Conservation (phyloP, 2,888 invertebrate species). For the Acronicta aceris region DNA sequence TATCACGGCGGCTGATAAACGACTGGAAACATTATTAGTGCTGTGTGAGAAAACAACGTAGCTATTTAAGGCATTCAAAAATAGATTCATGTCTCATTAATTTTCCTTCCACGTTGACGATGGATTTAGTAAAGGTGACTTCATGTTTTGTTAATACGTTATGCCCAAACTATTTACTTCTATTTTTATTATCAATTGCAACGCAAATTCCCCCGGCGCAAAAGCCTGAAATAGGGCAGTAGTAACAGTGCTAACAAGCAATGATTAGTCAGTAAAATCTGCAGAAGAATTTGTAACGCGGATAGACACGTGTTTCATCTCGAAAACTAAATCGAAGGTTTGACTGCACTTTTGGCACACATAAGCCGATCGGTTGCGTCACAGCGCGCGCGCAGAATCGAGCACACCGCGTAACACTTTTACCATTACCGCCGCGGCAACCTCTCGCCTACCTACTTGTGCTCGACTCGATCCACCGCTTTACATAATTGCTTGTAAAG, state of each 20-base stretch:
- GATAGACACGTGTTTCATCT: slow-evolving; percentile 43
- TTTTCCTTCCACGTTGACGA: slow-evolving; percentile 55
- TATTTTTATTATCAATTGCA: background rate
- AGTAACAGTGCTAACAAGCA: background rate
- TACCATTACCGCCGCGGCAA: slow-evolving; percentile 78
- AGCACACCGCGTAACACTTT: slow-evolving; percentile 86
- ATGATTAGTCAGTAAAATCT: background rate
- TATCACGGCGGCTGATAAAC: slow-evolving; percentile 80
- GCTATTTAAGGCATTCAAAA: slow-evolving; percentile 61
- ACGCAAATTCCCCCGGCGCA: too few relatives aligned
- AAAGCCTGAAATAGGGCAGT: background rate
- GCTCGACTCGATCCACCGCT: slow-evolving; percentile 76
- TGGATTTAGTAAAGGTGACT: slow-evolving; percentile 27
- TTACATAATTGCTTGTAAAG: slow-evolving; percentile 86
- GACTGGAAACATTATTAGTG: slow-evolving; percentile 74
- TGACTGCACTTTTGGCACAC: slow-evolving; percentile 87
- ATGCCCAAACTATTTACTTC: background rate
- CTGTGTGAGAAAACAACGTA: slow-evolving; percentile 71
- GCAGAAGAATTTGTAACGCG: background rate
- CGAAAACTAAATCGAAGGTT: slow-evolving; percentile 67
- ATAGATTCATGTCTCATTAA: slow-evolving; percentile 52
- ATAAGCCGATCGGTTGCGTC: slow-evolving; percentile 82
- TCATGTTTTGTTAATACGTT: too few relatives aligned
- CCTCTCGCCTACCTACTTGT: slow-evolving; percentile 78
- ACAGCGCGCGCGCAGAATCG: slow-evolving; percentile 74